Evolutionary conservation across 2,113 vertebrate genomes (phyloP).

Genomic region (Hippocampus comes): DNA sequence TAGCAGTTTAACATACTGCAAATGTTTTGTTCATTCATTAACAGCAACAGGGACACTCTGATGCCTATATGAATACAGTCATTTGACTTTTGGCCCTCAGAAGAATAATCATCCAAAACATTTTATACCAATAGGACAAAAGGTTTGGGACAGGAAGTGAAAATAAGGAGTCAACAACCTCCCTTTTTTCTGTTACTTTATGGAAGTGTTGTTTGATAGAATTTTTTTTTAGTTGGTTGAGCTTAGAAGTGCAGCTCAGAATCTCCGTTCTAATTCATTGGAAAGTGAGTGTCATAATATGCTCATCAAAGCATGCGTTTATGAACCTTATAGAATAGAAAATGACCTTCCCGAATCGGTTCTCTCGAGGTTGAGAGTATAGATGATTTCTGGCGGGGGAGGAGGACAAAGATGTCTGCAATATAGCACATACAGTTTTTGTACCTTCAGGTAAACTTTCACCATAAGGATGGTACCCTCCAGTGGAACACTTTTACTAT

Average conservation of each 20-base stretch:
- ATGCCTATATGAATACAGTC: slow-evolving; percentile 28
- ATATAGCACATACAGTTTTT: not conserved
- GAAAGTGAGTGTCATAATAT: not conserved
- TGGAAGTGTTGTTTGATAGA: too few species aligned
- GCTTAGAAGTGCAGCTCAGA: too few species aligned
- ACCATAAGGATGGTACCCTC: too few species aligned
- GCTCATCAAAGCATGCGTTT: not conserved
- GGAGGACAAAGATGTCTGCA: not conserved
- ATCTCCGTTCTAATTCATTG: too few species aligned
- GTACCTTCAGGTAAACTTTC: not conserved
- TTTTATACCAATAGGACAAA: not conserved
- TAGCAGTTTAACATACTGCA: not conserved
- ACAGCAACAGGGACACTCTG: slow-evolving; percentile 1
- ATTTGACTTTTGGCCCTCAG: slow-evolving; percentile 41
- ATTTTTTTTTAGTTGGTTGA: too few species aligned
- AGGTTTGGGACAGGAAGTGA: not conserved
- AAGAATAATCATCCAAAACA: not conserved
- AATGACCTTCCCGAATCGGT: not conserved
- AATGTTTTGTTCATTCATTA: not conserved
- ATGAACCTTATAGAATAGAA: not conserved
- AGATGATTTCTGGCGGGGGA: not conserved
- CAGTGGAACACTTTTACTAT: too few species aligned
- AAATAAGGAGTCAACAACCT: not conserved
- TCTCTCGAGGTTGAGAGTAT: not conserved
- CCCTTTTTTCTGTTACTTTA: not conserved